Conservation (phyloP, 2,888 invertebrate species). For the Pseudoips prasinana region DNA sequence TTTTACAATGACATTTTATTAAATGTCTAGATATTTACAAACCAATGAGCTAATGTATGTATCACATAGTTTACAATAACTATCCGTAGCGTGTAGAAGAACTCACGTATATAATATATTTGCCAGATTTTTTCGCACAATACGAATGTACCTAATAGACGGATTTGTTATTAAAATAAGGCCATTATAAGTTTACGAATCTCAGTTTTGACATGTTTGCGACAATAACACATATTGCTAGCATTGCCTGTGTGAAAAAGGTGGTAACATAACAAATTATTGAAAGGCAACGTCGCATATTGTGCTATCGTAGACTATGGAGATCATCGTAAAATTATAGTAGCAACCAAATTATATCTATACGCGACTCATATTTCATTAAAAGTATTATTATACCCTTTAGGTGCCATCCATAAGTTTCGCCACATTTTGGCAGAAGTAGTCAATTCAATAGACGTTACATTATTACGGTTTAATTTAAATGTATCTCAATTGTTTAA, state of each 20-base stretch:
- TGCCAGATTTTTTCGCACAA: slow-evolving; percentile 13
- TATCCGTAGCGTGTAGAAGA: slow-evolving; percentile 36
- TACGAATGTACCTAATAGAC: slow-evolving; percentile 23
- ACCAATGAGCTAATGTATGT: slow-evolving; percentile 9
- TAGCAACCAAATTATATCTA: slow-evolving; percentile 23
- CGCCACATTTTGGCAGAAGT: too few species aligned
- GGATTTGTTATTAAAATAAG: slow-evolving; percentile 24
- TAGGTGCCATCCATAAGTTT: too few species aligned
- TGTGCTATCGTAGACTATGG: background rate
- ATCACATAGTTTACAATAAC: slow-evolving; percentile 15
- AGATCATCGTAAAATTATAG: slow-evolving; percentile 28
- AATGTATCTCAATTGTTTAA: too few species aligned
- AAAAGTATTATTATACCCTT: slow-evolving; percentile 2
- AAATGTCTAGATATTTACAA: slow-evolving; percentile 16
- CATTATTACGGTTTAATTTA: too few species aligned
- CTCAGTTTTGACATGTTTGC: too few species aligned
- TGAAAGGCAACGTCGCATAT: too few species aligned
- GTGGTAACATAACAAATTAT: too few species aligned
- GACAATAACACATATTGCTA: too few species aligned
- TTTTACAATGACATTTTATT: slow-evolving; percentile 24
- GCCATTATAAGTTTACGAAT: slow-evolving; percentile 31
- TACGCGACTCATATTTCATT: slow-evolving; percentile 12
- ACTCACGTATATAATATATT: slow-evolving; percentile 23
- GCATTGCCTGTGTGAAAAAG: too few species aligned
- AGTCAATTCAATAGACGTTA: too few species aligned